Conservation (phyloP, 2,888 invertebrate genomes). For the Oscheius sp. region DNA sequence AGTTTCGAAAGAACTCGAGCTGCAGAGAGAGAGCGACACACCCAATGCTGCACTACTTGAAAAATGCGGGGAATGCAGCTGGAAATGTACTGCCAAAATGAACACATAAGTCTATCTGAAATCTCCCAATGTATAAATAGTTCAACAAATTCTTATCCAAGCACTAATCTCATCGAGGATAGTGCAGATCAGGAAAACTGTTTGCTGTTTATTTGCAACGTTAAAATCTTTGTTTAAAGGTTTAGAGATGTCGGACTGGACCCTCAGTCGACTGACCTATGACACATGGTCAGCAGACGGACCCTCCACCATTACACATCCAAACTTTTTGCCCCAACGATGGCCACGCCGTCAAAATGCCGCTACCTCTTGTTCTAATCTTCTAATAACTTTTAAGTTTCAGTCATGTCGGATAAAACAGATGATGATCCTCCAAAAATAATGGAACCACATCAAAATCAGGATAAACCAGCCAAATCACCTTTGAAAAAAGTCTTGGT, state of each 20-base stretch:
- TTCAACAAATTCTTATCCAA: no score
- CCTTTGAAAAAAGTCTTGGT: not conserved
- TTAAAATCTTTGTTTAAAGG: no score
- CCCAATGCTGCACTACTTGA: no score
- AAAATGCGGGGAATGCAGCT: no score
- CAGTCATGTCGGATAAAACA: not conserved
- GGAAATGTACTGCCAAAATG: no score
- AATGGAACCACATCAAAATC: conserved; percentile 10
- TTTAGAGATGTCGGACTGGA: not conserved
- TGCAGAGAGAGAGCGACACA: not conserved
- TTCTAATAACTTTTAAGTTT: not conserved
- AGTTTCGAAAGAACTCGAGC: not conserved
- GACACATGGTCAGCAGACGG: conserved; percentile 34
- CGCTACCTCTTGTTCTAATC: conserved; percentile 2
- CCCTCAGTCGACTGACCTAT: conserved; percentile 28
- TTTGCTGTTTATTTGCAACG: no score
- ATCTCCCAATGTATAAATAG: no score
- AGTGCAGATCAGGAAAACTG: no score
- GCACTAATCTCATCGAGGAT: no score
- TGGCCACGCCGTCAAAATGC: conserved; percentile 19
- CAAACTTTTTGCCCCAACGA: conserved; percentile 6
- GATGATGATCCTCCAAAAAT: conserved; percentile 4
- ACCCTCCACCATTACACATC: conserved; percentile 28
- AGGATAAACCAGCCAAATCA: not conserved
- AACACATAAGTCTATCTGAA: no score